Evolutionary conservation across 2,113 vertebrate species (phyloP), one percentile per base, ranked within the genome.

Genomic region (Todiramphus chloris): DNA sequence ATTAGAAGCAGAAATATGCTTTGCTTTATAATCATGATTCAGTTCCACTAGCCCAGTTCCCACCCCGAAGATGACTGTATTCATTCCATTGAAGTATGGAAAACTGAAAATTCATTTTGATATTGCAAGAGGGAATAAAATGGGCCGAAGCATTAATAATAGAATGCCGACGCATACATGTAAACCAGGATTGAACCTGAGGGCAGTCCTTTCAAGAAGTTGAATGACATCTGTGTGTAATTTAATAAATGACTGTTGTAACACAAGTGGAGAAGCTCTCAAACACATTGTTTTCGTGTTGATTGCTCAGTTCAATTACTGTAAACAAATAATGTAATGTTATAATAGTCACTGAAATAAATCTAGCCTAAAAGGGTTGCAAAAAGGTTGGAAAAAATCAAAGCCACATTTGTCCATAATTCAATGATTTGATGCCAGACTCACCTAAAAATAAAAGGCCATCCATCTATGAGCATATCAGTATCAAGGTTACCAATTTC

Each of bases 191-290:
- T 96, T 97, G 94, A 94, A 77, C 63, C 35, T 53, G 31, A 94
- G 94, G 96, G 75, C 95, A 97, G 86, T 94, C 46, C 85, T 94
- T 97, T 91, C 72, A 68, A 95, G 43, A 43, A 94, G 50, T 0
- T 94, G 93, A 95, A 94, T 95, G 62, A 83, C 94, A 92, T 84
- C 92, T 94, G 16, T 91, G 59, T 81, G 89, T 93, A 97, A 96
- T 97, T 97, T 97, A 97, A 95, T 95, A 96, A 96, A 91, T 93
- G 51, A 48, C 39, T 95, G 68, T 96, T 95, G 46, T 82, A 93
- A 68, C 83, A 70, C 37, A 90, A 96, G 83, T 91, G 58, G 88
- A 81, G 70, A 93, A 96, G 94, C 85, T 82, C 91, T 97, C 83
- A 93, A 81, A 87, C 50, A 95, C 87, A 90, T 95, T 94, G 82